Conservation (phyloP, 2,888 invertebrate genomes). For the Diarsia rubi region DNA sequence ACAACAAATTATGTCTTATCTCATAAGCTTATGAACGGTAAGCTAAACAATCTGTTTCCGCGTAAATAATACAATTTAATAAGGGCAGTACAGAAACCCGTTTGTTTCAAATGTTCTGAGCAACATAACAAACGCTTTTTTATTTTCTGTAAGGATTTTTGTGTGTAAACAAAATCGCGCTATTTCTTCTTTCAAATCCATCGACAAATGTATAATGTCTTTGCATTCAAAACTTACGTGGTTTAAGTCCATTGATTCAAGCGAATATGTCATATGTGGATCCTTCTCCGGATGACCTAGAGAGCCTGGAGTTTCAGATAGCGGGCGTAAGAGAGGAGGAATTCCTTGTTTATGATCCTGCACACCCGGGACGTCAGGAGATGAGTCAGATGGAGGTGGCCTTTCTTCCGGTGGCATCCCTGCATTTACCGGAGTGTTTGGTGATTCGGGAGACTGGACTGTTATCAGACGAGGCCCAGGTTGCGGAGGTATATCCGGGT, state of each 20-base stretch:
- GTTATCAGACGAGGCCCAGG: background rate
- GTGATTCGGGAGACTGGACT: background rate
- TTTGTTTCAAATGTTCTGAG: background rate
- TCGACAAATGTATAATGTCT: slow-evolving; percentile 18
- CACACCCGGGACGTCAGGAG: background rate
- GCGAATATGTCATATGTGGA: slow-evolving; percentile 18
- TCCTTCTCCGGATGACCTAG: background rate
- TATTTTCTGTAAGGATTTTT: too few species aligned
- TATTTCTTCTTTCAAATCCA: background rate
- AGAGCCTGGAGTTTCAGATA: background rate
- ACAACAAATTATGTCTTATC: too few species aligned
- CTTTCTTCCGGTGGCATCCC: background rate
- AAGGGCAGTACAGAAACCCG: background rate
- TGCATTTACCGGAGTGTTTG: background rate
- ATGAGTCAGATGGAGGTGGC: background rate
- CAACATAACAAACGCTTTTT: too few species aligned
- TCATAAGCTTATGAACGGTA: background rate
- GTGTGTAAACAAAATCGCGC: too few species aligned
- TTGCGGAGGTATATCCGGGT: background rate
- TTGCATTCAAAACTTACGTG: slow-evolving; percentile 49
- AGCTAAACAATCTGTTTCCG: background rate
- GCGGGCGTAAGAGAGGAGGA: background rate
- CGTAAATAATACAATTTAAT: background rate
- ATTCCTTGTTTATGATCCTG: slow-evolving; percentile 1
- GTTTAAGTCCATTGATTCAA: background rate